Conservation (phyloP, 23 tunicate genomes). For the Phallusia fumigata region DNA sequence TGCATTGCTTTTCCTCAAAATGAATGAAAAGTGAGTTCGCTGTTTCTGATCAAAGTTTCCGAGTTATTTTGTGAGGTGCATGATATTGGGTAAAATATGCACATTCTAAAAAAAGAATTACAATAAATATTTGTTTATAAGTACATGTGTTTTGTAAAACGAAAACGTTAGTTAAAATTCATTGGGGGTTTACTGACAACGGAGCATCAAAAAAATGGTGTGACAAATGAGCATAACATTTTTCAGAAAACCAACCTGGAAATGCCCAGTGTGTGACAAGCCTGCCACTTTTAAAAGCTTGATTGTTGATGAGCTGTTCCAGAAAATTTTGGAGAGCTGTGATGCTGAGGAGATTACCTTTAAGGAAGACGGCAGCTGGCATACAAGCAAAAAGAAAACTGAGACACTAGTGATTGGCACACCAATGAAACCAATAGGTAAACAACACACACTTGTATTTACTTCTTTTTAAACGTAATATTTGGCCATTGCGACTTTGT, state of each 20-base stretch:
- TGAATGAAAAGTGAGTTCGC: constrained; percentile 85
- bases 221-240: no score
- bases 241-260: constrained; percentile 83
- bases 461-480: no score
- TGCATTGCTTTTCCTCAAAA: constrained; percentile 61
- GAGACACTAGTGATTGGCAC: constrained; percentile 48
- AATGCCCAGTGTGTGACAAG: constrained; percentile 89
- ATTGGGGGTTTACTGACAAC: no score
- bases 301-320: constrained; percentile 60
- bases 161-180: no score
- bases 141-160: no score
- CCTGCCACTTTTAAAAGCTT: constrained; percentile 53
- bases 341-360: constrained; percentile 67
- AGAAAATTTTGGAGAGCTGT: constrained; percentile 50
- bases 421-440: constrained; percentile 63
- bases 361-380: constrained; percentile 81
- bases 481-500: no score
- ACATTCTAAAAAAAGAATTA: no score
- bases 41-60: neutral
- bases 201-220: no score
- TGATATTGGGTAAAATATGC: no score
- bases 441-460: no score
- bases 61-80: neutral
- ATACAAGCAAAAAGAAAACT: constrained; percentile 28
- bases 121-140: no score